Conservation (phyloP, 2,113 vertebrate species). For the Sinocyclocheilus anophthalmus region DNA sequence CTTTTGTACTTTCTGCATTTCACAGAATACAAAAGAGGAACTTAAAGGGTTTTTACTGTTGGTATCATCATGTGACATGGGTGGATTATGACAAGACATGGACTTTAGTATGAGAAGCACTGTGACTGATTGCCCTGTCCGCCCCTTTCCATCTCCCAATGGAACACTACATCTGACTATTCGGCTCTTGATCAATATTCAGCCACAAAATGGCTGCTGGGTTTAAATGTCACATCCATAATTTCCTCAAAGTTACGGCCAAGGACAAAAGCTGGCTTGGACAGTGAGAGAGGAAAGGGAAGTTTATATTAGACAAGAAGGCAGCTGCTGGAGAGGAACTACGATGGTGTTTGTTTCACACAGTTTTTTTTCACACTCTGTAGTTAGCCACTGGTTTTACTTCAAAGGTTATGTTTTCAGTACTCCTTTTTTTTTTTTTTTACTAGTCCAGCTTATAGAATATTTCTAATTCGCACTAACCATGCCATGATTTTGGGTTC, state of each 20-base stretch:
- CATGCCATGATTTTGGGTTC: background rate
- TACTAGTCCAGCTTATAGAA: background rate
- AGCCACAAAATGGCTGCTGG: constrained; percentile 53
- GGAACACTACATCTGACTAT: constrained; percentile 31
- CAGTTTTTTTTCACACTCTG: background rate
- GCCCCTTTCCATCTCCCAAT: background rate
- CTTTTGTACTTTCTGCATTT: constrained; percentile 24
- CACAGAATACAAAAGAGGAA: constrained; percentile 38
- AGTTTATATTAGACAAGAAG: constrained; percentile 47
- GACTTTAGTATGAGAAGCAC: constrained; percentile 9
- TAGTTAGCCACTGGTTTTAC: constrained; percentile 6
- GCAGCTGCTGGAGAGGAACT: constrained; percentile 27
- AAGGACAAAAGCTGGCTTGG: constrained; percentile 27
- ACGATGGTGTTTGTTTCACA: constrained; percentile 2
- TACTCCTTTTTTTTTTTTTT: background rate
- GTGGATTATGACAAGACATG: background rate
- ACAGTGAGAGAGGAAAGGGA: constrained; percentile 47
- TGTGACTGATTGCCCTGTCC: background rate
- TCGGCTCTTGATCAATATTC: constrained; percentile 39
- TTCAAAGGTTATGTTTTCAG: background rate
- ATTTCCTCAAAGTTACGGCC: constrained; percentile 47
- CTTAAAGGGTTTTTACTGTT: constrained; percentile 27
- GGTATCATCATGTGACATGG: constrained; percentile 7
- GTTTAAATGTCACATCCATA: constrained; percentile 29
- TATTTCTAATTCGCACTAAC: background rate